These are phyloP conservation scores for Platyscelio sp. DNA, from an alignment of 2,888 invertebrate genomes.

Conservation along the genomic window DNA sequence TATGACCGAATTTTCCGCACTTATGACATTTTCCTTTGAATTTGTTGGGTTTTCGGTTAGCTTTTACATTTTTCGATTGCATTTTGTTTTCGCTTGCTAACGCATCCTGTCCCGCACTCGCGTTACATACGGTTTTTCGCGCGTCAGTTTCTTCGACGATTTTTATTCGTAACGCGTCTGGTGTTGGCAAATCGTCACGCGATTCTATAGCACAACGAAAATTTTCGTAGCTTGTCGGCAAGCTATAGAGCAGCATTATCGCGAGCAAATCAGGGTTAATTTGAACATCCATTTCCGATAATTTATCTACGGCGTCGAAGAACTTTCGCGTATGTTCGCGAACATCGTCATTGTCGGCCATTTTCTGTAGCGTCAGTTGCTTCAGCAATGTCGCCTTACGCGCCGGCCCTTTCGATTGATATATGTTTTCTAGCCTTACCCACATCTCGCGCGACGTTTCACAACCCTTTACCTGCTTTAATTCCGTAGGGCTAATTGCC, in stretches of 20 bases:
- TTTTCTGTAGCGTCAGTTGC: conserved; percentile 78
- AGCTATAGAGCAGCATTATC: conserved; percentile 57
- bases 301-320: conserved; percentile 80
- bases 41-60: too few species aligned
- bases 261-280: conserved; percentile 47
- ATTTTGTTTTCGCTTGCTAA: not conserved
- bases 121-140: not conserved
- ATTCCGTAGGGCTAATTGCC: conserved; percentile 61
- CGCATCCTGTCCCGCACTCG: not conserved
- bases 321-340: conserved; percentile 79
- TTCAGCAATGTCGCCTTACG: conserved; percentile 83
- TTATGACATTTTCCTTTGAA: too few species aligned
- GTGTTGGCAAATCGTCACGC: conserved; percentile 62
- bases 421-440: conserved; percentile 79
- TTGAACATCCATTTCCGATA: conserved; percentile 76
- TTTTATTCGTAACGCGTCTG: conserved; percentile 65
- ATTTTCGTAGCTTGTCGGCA: conserved; percentile 61
- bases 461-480: too few species aligned
- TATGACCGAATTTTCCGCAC: too few species aligned
- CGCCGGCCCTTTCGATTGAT: conserved; percentile 82
- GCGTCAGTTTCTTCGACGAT: conserved; percentile 64
- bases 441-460: conserved; percentile 78
- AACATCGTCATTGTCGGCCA: conserved; percentile 79
- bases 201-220: conserved; percentile 71
- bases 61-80: too few species aligned